Evolutionary conservation across 2,888 invertebrate genomes (phyloP).

Genomic region (Actias luna): DNA sequence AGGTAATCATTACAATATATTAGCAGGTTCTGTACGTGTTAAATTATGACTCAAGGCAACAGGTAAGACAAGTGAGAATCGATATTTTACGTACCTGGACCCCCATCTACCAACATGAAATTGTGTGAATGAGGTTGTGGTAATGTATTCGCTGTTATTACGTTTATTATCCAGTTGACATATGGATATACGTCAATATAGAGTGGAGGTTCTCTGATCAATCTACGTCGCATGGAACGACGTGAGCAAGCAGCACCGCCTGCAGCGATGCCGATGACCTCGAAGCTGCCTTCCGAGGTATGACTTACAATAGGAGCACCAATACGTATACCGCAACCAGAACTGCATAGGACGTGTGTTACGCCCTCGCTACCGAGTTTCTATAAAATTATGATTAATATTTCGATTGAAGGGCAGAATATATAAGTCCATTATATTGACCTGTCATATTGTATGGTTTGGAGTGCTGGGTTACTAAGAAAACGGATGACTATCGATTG

Average conservation of each 20-base stretch:
- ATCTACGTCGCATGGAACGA: slow-evolving; percentile 50
- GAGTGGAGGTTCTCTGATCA: slow-evolving; percentile 61
- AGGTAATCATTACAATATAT: too few relatives aligned
- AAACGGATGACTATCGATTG: too few relatives aligned
- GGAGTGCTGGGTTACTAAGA: too few relatives aligned
- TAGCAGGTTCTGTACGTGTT: background rate
- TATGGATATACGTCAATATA: slow-evolving; percentile 70
- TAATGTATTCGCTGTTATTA: slow-evolving; percentile 58
- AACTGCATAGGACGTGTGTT: slow-evolving; percentile 63
- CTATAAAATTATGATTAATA: slow-evolving; percentile 42
- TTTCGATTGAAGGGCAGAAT: too few relatives aligned
- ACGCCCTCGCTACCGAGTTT: slow-evolving; percentile 57
- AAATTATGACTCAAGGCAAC: background rate
- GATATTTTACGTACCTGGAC: slow-evolving; percentile 38
- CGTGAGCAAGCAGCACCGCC: slow-evolving; percentile 54
- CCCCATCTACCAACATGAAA: slow-evolving; percentile 49
- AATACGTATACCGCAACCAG: slow-evolving; percentile 64
- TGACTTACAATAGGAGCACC: slow-evolving; percentile 66
- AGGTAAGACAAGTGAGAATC: background rate
- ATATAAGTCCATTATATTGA: too few relatives aligned
- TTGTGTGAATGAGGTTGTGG: slow-evolving; percentile 59
- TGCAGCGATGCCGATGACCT: slow-evolving; percentile 60
- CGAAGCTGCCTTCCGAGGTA: slow-evolving; percentile 52
- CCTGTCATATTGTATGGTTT: too few relatives aligned
- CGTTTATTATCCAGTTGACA: slow-evolving; percentile 62